These are phyloP conservation scores for Conops quadrifasciatus DNA, from an alignment of 2,888 invertebrate species.

Conservation along the genomic window DNA sequence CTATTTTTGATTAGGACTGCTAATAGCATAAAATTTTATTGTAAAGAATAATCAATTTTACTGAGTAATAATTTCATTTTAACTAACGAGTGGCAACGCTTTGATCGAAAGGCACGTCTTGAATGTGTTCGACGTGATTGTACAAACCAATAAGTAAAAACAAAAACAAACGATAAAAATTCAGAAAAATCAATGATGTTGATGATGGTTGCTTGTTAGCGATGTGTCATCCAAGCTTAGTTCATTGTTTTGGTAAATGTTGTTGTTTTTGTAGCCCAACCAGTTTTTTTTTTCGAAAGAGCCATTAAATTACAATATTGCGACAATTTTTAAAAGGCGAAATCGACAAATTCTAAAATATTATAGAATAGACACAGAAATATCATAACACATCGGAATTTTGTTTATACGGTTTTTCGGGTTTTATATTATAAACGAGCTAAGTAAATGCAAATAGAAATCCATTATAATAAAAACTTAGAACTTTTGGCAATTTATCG, in stretches of 20 bases:
- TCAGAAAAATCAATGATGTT: conserved; percentile 36
- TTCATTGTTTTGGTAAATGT: neutral
- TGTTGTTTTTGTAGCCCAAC: conserved; percentile 35
- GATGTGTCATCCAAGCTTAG: conserved; percentile 54
- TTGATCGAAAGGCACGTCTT: conserved; percentile 5
- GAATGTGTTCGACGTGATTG: neutral
- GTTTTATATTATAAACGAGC: no score
- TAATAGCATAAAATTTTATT: no score
- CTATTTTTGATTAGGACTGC: no score
- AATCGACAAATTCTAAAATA: neutral
- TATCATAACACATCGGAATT: neutral
- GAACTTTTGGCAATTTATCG: no score
- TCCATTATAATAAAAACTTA: no score
- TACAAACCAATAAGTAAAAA: neutral
- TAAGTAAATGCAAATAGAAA: no score
- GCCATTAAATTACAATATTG: no score
- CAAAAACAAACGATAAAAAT: conserved; percentile 4
- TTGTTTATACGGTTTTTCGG: neutral
- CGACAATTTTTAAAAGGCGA: neutral
- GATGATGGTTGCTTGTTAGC: conserved; percentile 41
- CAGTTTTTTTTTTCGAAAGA: conserved; percentile 25
- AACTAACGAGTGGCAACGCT: neutral
- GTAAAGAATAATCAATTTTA: no score
- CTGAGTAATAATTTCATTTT: no score
- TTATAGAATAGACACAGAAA: neutral